Base-by-base conservation (phyloP, 2,888 invertebrate species). In the Cylindroiulus punctatus region DNA sequence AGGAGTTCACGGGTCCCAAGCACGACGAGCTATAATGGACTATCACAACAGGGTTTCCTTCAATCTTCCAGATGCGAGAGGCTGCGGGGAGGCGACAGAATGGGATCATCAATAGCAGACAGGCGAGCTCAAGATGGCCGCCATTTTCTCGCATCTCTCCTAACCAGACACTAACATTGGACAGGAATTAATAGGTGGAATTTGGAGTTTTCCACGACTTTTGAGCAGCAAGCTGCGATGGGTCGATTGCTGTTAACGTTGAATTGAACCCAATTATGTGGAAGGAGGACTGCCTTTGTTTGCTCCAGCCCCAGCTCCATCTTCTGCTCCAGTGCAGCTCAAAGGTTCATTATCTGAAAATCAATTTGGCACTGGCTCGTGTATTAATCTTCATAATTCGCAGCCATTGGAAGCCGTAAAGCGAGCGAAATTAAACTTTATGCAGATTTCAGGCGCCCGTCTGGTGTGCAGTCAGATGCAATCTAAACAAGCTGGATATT, bases 1-100 rank as follows among this genome's bases (percentile, higher is more conserved):
- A 96, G 84, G 98, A 98, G 92, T 98, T 98, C 93, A 97, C 97
- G 40, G 98, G 98, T 4, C 98, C 98, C 22, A 98, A 98, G 91
- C 98, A 98, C 91, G 98, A 98, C 91, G 98, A 98, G 92, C 94
- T 98, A 91, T 98, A 95, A 93, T 65, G 19, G 26, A 22, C 19
- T n/a, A 3, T 17, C n/a, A 26, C 22, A 22, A 65, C 65, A 65
- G 65, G 65, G 65, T 65, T 65, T 65, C 8, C 26, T 65, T 65
- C 65, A 65, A 65, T 65, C 65, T 65, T 65, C 65, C 65, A 65
- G 65, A 65, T 26, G 10, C 65, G 22, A 65, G 65, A 65, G 22
- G 1, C 22, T 22, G 65, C 65, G 65, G 26, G 65, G 65, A 65
- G 65, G 22, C 65, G 65, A 65, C 65, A 65, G 65, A 65, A 65